phyloP scores from a whole-genome alignment of 2,888 invertebrate genomes.

The Protonemura montana region DNA sequence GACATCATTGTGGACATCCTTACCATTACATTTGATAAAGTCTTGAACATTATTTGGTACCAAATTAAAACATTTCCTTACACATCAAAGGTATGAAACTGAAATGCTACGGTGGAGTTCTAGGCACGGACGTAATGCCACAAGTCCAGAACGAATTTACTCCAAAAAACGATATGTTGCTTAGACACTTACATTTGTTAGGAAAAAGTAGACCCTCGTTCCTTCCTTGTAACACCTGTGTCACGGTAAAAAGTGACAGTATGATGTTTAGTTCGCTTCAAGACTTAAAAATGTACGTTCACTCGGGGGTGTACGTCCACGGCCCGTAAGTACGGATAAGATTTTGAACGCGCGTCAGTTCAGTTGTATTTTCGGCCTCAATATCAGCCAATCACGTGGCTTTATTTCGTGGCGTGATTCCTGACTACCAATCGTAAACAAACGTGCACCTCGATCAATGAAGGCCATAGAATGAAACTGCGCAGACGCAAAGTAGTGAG shows the following conservation, averaged over 20 bases:
- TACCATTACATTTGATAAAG: neutral
- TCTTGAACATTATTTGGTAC: neutral
- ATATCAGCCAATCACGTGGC: neutral
- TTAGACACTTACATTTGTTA: neutral
- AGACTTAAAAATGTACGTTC: neutral
- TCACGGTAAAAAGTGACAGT: neutral
- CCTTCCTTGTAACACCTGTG: neutral
- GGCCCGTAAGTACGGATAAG: neutral
- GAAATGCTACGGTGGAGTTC: neutral
- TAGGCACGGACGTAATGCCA: neutral
- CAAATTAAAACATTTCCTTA: neutral
- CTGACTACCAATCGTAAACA: slow-evolving; percentile 9
- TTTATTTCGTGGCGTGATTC: slow-evolving; percentile 18
- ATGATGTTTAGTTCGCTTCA: neutral
- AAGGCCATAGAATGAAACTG: neutral
- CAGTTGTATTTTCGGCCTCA: slow-evolving; percentile 26
- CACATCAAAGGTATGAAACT: neutral
- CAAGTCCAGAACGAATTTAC: neutral
- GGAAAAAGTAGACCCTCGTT: neutral
- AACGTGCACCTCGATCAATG: slow-evolving; percentile 10
- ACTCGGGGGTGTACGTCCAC: neutral
- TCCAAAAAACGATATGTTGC: neutral
- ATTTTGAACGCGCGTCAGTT: neutral
- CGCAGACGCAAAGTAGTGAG: neutral
- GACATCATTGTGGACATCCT: neutral